phyloP scores from a whole-genome alignment of 1,140 invertebrate genomes.

The Drosophila melanica region DNA sequence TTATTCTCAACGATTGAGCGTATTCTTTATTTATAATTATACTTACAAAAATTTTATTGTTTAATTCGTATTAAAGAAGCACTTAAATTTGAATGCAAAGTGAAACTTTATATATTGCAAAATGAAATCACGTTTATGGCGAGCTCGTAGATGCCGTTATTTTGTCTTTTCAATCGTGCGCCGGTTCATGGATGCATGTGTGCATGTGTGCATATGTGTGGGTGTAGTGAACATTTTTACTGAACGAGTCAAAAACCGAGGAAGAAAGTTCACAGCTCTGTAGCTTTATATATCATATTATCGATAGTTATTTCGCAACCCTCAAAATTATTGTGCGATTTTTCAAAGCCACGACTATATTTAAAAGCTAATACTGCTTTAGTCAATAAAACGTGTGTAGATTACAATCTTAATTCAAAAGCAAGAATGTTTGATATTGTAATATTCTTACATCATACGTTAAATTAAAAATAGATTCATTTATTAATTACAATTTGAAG shows the following conservation, averaged over 20 bases:
- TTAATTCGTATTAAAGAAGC: constrained; percentile 22
- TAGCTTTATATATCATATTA: constrained; percentile 3
- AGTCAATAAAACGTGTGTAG: too few relatives aligned
- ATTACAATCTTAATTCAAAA: too few relatives aligned
- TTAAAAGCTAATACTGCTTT: background rate
- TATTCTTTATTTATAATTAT: background rate
- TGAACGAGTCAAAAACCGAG: background rate
- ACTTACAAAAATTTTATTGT: constrained; percentile 53
- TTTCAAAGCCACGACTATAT: background rate
- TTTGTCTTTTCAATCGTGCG: constrained; percentile 44
- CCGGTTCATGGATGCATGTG: constrained; percentile 6
- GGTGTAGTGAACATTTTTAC: background rate
- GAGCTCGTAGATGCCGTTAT: constrained; percentile 66
- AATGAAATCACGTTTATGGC: constrained; percentile 71
- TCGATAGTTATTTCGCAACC: constrained; percentile 5
- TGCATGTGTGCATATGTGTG: constrained; percentile 7
- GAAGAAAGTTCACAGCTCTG: constrained; percentile 5
- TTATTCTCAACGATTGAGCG: background rate
- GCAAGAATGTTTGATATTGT: too few relatives aligned
- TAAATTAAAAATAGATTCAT: background rate
- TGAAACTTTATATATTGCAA: constrained; percentile 40
- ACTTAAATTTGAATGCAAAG: constrained; percentile 28
- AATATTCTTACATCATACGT: too few relatives aligned
- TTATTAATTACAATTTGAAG: too few relatives aligned
- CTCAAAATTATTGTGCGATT: background rate